Percentiles rank a stretch among this genome's conserved stretches.
Conservation (phyloP, 2,888 invertebrate genomes). For the Esperia sulphurella region DNA sequence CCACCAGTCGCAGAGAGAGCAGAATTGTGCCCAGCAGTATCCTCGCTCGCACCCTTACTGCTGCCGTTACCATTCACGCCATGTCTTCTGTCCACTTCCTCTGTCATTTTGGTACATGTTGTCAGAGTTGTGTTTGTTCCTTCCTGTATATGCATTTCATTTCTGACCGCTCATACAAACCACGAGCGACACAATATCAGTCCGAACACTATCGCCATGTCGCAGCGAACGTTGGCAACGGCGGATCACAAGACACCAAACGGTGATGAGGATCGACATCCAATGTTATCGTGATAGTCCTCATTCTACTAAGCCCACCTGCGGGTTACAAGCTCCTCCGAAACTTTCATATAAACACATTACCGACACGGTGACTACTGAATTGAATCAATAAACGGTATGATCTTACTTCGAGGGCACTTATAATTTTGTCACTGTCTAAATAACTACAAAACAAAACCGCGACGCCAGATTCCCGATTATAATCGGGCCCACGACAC, state of each 20-base stretch:
- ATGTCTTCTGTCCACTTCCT: conserved; percentile 85
- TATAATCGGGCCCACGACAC: conserved; percentile 73
- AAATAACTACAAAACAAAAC: conserved; percentile 58
- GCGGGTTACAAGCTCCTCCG: conserved; percentile 62
- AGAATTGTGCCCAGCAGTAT: conserved; percentile 66
- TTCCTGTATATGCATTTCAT: conserved; percentile 84
- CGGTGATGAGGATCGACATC: conserved; percentile 56
- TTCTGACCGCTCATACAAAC: conserved; percentile 75
- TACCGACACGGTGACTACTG: conserved; percentile 71
- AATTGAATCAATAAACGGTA: conserved; percentile 49
- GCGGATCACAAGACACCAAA: conserved; percentile 52
- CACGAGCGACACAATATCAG: conserved; percentile 71
- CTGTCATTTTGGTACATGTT: conserved; percentile 84
- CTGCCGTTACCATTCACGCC: conserved; percentile 85
- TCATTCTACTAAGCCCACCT: conserved; percentile 76
- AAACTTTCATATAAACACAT: conserved; percentile 73
- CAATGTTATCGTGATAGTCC: conserved; percentile 67
- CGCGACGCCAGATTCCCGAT: conserved; percentile 66
- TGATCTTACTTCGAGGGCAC: conserved; percentile 43
- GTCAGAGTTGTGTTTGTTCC: conserved; percentile 83
- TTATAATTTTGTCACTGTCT: conserved; percentile 49
- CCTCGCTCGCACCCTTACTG: conserved; percentile 73
- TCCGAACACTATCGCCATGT: conserved; percentile 69
- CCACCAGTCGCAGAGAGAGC: conserved; percentile 81
- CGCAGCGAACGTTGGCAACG: conserved; percentile 51